Percentiles rank a stretch among this genome's conserved stretches.
Evolutionary conservation across 64 coral and sea anemone genomes (phyloP).

Genomic region (Hydrozoanthus tunicans): DNA sequence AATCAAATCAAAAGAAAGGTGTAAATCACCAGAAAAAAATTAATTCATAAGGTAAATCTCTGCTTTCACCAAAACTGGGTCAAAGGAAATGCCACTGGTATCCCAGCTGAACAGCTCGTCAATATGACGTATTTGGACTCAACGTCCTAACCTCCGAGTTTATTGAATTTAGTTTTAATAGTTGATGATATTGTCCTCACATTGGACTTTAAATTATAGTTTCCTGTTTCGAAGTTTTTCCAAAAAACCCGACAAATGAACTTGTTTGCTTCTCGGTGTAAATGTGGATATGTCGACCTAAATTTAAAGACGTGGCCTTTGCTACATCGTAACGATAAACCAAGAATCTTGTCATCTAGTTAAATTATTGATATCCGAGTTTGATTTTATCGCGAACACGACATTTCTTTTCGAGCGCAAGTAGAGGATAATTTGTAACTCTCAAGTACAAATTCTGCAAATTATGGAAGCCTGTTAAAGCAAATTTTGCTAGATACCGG

Average conservation of each 20-base stretch:
- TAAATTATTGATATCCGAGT: constrained; percentile 56
- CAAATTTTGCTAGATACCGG: neutral
- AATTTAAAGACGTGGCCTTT: constrained; percentile 55
- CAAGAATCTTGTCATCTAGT: constrained; percentile 33
- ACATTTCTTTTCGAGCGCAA: constrained; percentile 27
- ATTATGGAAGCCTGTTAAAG: neutral
- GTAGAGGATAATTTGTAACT: neutral
- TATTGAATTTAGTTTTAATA: constrained; percentile 1
- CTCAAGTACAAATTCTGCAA: neutral
- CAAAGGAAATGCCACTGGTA: neutral
- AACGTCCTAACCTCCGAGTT: constrained; percentile 5
- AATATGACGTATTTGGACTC: neutral
- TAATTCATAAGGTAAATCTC: constrained; percentile 3
- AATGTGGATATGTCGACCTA: constrained; percentile 16
- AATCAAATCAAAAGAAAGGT: constrained; percentile 32
- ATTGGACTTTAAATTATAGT: neutral
- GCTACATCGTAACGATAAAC: constrained; percentile 13
- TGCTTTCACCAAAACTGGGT: neutral
- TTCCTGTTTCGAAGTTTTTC: neutral
- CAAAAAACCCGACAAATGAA: neutral
- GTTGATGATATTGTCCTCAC: constrained; percentile 34
- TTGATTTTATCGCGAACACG: constrained; percentile 50
- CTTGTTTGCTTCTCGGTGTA: neutral
- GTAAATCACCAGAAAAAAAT: constrained; percentile 20
- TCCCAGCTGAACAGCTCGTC: constrained; percentile 6